These are phyloP conservation scores for Echeneis naucrates DNA, from an alignment of 2,797 vertebrate genomes.

Conservation along the genomic window DNA sequence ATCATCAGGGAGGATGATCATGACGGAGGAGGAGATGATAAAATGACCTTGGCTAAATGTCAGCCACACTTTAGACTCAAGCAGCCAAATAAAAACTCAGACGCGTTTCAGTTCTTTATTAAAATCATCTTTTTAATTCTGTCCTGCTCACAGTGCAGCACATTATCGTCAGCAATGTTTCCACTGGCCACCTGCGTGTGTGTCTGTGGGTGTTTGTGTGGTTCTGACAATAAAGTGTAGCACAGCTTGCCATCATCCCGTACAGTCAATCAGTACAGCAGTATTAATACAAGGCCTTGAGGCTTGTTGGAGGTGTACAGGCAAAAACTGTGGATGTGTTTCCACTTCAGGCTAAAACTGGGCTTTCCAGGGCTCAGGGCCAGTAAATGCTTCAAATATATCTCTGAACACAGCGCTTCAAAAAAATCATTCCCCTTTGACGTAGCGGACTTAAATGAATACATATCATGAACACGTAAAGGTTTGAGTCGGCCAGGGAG, in stretches of 20 bases:
- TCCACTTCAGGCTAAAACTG: conserved; percentile 63
- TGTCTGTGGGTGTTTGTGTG: conserved; percentile 43
- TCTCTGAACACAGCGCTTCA: conserved; percentile 1
- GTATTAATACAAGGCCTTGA: conserved; percentile 76
- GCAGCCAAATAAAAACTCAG: conserved; percentile 25
- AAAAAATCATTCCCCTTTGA: conserved; percentile 4
- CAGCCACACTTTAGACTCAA: neutral
- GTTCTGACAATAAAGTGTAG: conserved; percentile 64
- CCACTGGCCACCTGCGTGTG: conserved; percentile 55
- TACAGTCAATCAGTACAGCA: conserved; percentile 73
- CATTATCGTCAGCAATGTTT: conserved; percentile 77
- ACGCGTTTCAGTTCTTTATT: conserved; percentile 76
- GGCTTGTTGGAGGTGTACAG: conserved; percentile 71
- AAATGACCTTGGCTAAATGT: neutral
- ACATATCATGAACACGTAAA: conserved; percentile 6
- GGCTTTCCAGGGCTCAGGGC: conserved; percentile 44
- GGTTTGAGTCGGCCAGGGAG: neutral
- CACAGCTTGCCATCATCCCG: conserved; percentile 56
- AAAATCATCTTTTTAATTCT: conserved; percentile 85
- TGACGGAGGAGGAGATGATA: too few relatives aligned
- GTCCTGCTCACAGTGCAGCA: conserved; percentile 81
- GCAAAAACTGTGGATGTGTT: conserved; percentile 58
- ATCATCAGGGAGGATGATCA: too few relatives aligned
- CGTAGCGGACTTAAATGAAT: conserved; percentile 6
- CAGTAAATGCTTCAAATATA: conserved; percentile 33